These are phyloP conservation scores for Phalacrocorax pelagicus DNA, from an alignment of 2,113 vertebrate genomes.

Conservation along the genomic window DNA sequence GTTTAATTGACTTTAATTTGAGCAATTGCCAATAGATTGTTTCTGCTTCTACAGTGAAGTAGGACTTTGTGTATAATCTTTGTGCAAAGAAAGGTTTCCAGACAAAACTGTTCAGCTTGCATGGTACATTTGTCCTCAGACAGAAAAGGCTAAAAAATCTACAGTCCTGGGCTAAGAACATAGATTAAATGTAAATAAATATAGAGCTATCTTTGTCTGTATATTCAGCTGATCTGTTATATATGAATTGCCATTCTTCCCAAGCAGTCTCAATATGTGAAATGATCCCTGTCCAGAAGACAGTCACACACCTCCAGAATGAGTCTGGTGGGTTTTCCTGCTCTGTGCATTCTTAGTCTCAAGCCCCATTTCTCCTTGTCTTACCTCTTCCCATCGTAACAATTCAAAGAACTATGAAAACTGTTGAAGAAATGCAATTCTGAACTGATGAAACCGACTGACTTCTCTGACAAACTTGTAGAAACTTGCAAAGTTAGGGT, in stretches of 20 bases:
- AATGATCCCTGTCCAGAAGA: not conserved
- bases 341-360: not conserved
- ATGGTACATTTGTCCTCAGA: not conserved
- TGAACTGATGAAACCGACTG: not conserved
- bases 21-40: not conserved
- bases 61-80: not conserved
- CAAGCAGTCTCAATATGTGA: not conserved
- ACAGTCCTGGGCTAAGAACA: not conserved
- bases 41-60: not conserved
- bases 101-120: not conserved
- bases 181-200: not conserved
- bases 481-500: not conserved
- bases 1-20: not conserved
- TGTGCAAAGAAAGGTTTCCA: not conserved
- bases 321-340: not conserved
- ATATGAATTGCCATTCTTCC: not conserved
- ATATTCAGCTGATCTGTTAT: not conserved
- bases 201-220: fast-evolving
- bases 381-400: not conserved
- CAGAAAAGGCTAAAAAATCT: not conserved
- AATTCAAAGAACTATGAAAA: not conserved
- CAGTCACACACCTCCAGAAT: not conserved
- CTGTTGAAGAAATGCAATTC: not conserved
- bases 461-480: not conserved
- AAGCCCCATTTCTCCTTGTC: not conserved